Percentiles rank a stretch among this genome's conserved stretches.
phyloP scores from a whole-genome alignment of 2,797 vertebrate species.

The Rhinella marina region DNA sequence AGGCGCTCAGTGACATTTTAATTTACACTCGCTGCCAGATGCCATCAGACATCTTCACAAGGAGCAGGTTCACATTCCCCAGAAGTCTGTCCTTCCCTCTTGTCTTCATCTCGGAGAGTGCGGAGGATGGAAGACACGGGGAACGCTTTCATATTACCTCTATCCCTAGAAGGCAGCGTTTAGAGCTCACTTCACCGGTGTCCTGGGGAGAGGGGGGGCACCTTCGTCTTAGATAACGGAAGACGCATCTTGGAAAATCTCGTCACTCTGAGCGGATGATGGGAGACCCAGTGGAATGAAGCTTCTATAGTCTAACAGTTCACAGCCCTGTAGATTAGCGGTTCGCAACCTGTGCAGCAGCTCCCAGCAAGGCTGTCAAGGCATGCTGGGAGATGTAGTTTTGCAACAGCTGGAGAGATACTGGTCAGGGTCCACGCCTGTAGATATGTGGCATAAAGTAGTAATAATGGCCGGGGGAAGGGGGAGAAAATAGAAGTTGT shows the following conservation, averaged over 20 bases:
- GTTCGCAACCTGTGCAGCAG: background rate
- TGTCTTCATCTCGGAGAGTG: background rate
- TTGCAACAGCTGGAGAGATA: no score
- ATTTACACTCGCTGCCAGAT: conserved; percentile 25
- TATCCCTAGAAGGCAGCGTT: background rate
- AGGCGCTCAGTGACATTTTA: conserved; percentile 16
- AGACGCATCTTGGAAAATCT: background rate
- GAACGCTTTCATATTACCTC: background rate
- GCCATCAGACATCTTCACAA: background rate
- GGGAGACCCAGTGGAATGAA: background rate
- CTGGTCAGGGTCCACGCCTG: no score
- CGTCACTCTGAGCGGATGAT: background rate
- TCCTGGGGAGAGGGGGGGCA: background rate
- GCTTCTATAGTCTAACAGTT: background rate
- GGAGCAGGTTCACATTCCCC: background rate
- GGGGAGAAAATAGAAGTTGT: no score
- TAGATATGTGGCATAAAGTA: no score
- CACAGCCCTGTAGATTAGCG: background rate
- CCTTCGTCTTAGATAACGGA: background rate
- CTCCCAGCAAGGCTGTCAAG: background rate
- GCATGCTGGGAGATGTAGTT: no score
- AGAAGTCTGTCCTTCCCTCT: background rate
- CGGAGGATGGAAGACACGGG: background rate
- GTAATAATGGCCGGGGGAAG: no score
- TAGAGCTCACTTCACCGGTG: background rate